A percentile compares a stretch with the other conserved stretches of the same genome.
Evolutionary conservation across 23 tunicate species (phyloP).

Genomic region (Halocynthia roretzi): DNA sequence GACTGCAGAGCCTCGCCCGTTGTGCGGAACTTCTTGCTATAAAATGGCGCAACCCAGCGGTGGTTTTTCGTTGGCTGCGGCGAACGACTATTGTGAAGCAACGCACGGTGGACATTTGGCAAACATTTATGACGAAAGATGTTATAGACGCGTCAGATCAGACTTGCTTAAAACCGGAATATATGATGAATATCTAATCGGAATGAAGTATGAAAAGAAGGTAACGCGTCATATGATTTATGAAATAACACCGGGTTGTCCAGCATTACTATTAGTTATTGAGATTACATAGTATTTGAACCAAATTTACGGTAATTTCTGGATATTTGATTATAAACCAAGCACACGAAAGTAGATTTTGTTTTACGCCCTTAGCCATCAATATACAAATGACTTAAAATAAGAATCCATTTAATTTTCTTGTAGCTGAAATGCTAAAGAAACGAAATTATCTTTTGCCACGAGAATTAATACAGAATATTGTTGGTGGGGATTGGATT

Average conservation of each 20-base stretch:
- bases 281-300: no score
- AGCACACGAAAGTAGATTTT: no score
- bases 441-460: neutral
- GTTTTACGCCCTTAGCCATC: no score
- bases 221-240: no score
- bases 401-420: no score
- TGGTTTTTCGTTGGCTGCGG: neutral
- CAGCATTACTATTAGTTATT: neutral
- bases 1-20: no score
- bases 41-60: no score
- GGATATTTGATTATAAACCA: no score
- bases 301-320: no score
- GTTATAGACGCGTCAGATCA: neutral
- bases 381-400: no score
- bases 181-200: neutral
- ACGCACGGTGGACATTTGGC: constrained; percentile 6
- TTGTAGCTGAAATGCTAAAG: neutral
- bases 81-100: neutral
- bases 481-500: neutral
- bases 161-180: neutral
- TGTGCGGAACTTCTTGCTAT: no score
- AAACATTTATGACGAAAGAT: constrained; percentile 2
- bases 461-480: neutral
- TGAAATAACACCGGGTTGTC: neutral
- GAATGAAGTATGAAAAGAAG: neutral